Percentiles rank a stretch among this genome's conserved stretches.
Evolutionary conservation across 2,888 invertebrate genomes (phyloP).

Genomic region (Pharmacophagus antenor): DNA sequence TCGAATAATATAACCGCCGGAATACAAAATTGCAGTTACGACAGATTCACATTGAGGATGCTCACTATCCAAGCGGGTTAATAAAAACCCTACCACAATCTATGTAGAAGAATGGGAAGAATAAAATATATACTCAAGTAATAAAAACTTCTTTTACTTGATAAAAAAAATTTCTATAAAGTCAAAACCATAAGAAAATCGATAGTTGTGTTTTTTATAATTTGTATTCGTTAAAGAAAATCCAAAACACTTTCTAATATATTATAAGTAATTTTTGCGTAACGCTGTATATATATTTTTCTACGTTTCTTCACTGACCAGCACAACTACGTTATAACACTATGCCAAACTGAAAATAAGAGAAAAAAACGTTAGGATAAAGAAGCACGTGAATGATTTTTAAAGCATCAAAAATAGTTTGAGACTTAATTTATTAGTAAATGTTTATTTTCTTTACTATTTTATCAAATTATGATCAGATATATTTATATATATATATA

Average conservation of each 20-base stretch:
- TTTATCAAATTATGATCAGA: no score
- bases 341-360: slow-evolving; percentile 47
- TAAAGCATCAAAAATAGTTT: not conserved
- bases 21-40: no score
- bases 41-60: no score
- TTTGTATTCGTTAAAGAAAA: not conserved
- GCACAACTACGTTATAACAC: slow-evolving; percentile 31
- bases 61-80: no score
- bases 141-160: no score
- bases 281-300: not conserved
- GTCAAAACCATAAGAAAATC: not conserved
- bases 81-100: no score
- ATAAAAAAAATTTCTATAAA: no score
- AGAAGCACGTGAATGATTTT: no score
- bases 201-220: not conserved
- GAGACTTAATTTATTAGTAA: not conserved
- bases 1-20: no score
- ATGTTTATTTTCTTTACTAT: not conserved
- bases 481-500: no score
- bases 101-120: no score
- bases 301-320: slow-evolving; percentile 38
- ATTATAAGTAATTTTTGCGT: not conserved
- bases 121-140: no score
- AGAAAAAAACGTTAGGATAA: not conserved
- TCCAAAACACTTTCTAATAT: not conserved